Evolutionary conservation across 1,140 invertebrate genomes (phyloP), one percentile per base, ranked within the genome.

Genomic region (Drosophila prosaltans): DNA sequence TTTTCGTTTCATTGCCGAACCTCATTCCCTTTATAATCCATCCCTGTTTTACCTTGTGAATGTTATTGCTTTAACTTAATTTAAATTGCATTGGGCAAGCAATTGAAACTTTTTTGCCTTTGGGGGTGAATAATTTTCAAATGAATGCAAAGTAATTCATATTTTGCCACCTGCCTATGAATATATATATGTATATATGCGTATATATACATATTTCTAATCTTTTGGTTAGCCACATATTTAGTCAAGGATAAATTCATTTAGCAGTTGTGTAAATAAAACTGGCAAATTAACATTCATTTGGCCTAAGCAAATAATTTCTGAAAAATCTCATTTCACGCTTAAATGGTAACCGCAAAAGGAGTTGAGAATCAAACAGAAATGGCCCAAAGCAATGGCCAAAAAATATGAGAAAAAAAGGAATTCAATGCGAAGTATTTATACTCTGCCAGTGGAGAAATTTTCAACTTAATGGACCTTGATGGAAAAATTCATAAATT

Each of bases 261-360:
- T 51, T 51, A 26, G 45, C 45, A 51, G 45, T 51, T 51, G 45
- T 51, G 45, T 51, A 51, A 51, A 51, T 51, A 40, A 60, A 60
- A 60, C 10, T 40, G 32, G 55, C 30, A 16, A 70, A 43, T 36
- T n/a, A 21, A 24, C 40, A 32, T 51, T 51, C 45, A 51, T 51
- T 51, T 51, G 45, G 59, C 69, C 76, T 81, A 79, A 81, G 64
- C 63, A 85, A 85, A 85, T 79, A 82, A 75, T 61, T 66, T 54
- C 59, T 65, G 28, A 74, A 72, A 65, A 85, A 88, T 81, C 80
- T 88, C 80, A 86, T 86, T 86, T 86, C 69, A 88, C 83, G 82
- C 82, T 86, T 65, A 82, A 86, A 82, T 77, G 72, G 64, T 41
- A 71, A 48, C 41, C n/a, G 45, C 54, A 51, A 51, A 51, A 51